phyloP scores from a whole-genome alignment of 2,797 vertebrate genomes.

The Prionace glauca region DNA sequence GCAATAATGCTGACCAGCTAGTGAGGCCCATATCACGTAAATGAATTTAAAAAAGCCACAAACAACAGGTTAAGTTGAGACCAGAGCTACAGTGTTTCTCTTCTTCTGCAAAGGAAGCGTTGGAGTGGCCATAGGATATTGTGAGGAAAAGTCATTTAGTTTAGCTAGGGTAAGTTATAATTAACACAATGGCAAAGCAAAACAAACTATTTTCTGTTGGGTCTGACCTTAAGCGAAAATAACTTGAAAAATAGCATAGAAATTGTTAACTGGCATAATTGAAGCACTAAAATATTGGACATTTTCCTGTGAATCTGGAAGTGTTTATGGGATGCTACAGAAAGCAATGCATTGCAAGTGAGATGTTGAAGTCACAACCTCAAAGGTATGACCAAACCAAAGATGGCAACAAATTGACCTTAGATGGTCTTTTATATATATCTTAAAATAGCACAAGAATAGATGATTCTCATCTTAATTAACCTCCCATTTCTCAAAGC shows the following conservation, averaged over 20 bases:
- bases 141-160: not conserved
- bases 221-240: not conserved
- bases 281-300: not conserved
- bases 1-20: too few species aligned
- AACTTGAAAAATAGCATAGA: not conserved
- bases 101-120: not conserved
- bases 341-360: not conserved
- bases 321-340: not conserved
- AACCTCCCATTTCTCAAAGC: not conserved
- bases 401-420: not conserved
- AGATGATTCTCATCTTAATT: not conserved
- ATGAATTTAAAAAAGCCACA: too few species aligned
- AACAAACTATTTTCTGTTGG: not conserved
- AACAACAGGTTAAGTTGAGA: not conserved
- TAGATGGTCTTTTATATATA: not conserved
- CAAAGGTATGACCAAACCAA: not conserved
- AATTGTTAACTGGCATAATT: not conserved
- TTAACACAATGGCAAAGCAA: not conserved
- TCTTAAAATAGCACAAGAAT: not conserved
- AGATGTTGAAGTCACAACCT: not conserved
- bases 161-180: not conserved
- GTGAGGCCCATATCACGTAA: too few species aligned
- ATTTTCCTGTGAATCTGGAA: not conserved
- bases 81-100: not conserved
- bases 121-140: too few species aligned